Conservation (phyloP, 2,797 vertebrate species). For the Sebastes iracundus region DNA sequence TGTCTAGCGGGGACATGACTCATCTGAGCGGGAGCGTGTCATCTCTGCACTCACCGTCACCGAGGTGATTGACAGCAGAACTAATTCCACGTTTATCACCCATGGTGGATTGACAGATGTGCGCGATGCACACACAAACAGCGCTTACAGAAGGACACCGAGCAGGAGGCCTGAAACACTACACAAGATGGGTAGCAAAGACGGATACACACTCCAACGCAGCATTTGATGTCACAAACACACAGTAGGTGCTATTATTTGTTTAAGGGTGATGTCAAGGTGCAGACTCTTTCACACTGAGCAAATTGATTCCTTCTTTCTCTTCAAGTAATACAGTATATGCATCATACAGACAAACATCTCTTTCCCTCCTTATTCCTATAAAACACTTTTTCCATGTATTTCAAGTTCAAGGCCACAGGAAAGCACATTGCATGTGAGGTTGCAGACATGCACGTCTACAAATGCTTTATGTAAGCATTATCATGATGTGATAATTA, state of each 20-base stretch:
- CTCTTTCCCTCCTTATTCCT: not conserved
- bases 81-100: conserved; percentile 63
- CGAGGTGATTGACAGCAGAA: conserved; percentile 69
- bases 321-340: not conserved
- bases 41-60: conserved; percentile 35
- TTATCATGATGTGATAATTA: not conserved
- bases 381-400: not conserved
- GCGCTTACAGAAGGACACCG: conserved; percentile 15
- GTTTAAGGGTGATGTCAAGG: not conserved
- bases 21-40: conserved; percentile 19
- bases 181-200: not conserved
- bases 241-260: not conserved
- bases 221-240: not conserved
- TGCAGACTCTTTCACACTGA: not conserved
- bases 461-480: not conserved
- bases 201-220: not conserved
- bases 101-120: conserved; percentile 22
- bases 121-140: conserved; percentile 14
- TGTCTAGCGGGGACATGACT: conserved; percentile 27
- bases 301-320: not conserved
- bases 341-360: not conserved
- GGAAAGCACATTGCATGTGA: not conserved
- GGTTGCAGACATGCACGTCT: not conserved
- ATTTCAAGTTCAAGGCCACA: not conserved
- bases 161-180: conserved; percentile 3